A percentile compares a stretch with the other conserved stretches of the same genome.
Evolutionary conservation across 1,140 invertebrate species (phyloP).

Genomic region (Nebria ingens): DNA sequence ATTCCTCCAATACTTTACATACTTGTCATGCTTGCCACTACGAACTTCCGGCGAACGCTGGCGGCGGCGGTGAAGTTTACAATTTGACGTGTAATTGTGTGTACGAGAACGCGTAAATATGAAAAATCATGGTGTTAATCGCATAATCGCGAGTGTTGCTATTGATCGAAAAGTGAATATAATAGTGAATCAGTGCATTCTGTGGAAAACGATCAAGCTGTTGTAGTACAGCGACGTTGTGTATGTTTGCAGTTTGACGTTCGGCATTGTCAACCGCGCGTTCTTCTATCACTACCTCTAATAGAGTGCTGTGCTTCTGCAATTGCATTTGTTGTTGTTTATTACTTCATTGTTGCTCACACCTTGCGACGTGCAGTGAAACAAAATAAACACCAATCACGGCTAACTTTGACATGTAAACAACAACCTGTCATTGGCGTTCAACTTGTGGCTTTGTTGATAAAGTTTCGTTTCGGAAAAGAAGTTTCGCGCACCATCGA

Average conservation of each 20-base stretch:
- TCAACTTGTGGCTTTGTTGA: background rate
- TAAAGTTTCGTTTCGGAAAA: background rate
- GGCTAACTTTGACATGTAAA: background rate
- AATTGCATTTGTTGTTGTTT: background rate
- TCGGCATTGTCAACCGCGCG: background rate
- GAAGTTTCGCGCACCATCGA: background rate
- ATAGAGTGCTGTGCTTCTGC: background rate
- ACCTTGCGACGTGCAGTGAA: background rate
- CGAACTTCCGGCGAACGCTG: slow-evolving; percentile 41
- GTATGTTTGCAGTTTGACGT: background rate
- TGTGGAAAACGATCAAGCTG: background rate
- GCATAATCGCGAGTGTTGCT: background rate
- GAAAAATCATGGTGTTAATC: background rate
- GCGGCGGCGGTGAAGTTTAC: slow-evolving; percentile 40
- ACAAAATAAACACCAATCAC: background rate
- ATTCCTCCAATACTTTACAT: slow-evolving; percentile 71
- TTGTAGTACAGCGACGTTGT: background rate
- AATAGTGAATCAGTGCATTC: background rate
- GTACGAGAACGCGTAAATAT: background rate
- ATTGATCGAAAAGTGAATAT: background rate
- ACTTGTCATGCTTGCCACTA: slow-evolving; percentile 59
- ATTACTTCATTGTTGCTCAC: background rate
- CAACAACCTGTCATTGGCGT: background rate
- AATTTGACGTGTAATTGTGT: background rate
- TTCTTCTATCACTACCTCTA: background rate